These are phyloP conservation scores for Colaptes auratus DNA, from an alignment of 2,113 vertebrate genomes.

Conservation along the genomic window DNA sequence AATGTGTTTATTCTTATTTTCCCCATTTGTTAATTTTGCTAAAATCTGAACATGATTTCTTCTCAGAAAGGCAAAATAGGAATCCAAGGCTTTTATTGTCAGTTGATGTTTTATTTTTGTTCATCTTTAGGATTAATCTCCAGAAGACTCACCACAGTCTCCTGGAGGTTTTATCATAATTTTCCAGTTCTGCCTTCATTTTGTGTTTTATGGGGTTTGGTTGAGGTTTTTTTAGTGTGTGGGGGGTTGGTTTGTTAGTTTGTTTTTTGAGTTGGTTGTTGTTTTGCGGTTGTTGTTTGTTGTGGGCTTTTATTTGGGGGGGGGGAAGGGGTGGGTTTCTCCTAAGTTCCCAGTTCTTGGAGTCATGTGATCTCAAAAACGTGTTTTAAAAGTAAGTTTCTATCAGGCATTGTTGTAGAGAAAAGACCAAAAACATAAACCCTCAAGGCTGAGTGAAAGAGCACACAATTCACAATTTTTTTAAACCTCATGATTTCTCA, in stretches of 20 bases:
- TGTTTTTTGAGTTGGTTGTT: too few relatives aligned
- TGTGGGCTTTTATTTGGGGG: not conserved
- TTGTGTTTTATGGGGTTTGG: not conserved
- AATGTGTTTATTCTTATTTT: not conserved
- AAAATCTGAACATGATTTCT: not conserved
- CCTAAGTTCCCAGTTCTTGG: not conserved
- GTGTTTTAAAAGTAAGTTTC: constrained; percentile 30
- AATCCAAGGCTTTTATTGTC: not conserved
- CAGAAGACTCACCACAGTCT: not conserved
- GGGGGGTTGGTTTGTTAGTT: too few relatives aligned
- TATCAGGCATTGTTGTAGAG: not conserved
- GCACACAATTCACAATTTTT: not conserved
- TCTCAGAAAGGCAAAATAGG: not conserved
- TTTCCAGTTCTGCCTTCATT: not conserved
- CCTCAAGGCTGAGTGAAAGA: constrained; percentile 46
- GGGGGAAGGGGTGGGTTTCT: not conserved
- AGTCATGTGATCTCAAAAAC: constrained; percentile 36
- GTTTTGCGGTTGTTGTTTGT: not conserved
- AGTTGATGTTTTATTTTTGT: not conserved
- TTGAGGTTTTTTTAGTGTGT: not conserved
- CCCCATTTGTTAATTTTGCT: not conserved
- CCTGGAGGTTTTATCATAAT: not conserved
- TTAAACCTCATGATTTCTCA: constrained; percentile 44
- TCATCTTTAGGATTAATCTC: not conserved
- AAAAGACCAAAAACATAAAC: constrained; percentile 33